A percentile compares a stretch with the other conserved stretches of the same genome.
Evolutionary conservation across 92 coral and sea anemone species (phyloP).

Genomic region (Pocillopora grandis): DNA sequence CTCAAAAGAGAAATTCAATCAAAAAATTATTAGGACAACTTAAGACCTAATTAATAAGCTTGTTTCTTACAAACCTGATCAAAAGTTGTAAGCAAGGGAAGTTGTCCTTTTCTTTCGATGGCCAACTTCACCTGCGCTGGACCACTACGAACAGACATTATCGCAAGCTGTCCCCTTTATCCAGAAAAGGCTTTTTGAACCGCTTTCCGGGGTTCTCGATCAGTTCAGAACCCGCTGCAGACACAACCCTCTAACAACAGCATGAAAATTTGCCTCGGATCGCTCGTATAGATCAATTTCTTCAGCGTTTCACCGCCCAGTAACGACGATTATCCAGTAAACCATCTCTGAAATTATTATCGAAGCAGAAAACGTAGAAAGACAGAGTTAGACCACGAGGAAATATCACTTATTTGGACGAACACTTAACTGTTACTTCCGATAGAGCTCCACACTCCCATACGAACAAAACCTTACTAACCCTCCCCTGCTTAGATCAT

Average conservation of each 20-base stretch:
- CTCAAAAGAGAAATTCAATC: neutral
- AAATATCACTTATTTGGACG: neutral
- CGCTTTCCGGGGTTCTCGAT: neutral
- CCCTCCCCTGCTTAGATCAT: constrained; percentile 26
- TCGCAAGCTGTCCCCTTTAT: neutral
- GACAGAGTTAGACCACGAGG: constrained; percentile 8
- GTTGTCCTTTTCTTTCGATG: constrained; percentile 83
- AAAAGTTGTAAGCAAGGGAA: constrained; percentile 71
- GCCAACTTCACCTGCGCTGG: constrained; percentile 73
- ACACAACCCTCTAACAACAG: constrained; percentile 13
- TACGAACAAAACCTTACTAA: constrained; percentile 10
- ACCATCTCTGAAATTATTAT: constrained; percentile 4
- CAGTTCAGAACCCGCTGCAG: constrained; percentile 16
- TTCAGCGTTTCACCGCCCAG: constrained; percentile 3
- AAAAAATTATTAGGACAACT: neutral
- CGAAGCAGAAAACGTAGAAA: neutral
- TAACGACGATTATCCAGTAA: neutral
- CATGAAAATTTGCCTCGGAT: constrained; percentile 1
- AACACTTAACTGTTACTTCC: constrained; percentile 17
- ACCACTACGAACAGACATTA: constrained; percentile 31
- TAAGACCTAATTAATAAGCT: constrained; percentile 3
- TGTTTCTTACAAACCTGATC: constrained; percentile 64
- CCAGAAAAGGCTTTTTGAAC: neutral
- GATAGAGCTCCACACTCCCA: constrained; percentile 21
- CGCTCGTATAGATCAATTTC: neutral